These are phyloP conservation scores for Labeo calbasu DNA, from an alignment of 2,797 vertebrate genomes.

Conservation along the genomic window DNA sequence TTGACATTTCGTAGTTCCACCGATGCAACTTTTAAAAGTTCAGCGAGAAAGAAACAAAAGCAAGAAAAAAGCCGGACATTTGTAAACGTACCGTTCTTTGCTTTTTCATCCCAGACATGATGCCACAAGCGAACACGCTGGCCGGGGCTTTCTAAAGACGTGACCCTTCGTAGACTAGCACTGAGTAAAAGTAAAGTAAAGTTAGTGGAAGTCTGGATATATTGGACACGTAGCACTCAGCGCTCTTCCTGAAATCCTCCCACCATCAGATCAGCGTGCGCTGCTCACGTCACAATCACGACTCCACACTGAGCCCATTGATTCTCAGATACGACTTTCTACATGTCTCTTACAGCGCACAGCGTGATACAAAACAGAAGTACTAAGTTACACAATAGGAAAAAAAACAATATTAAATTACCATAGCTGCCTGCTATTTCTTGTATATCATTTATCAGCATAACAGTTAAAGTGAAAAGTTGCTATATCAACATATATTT, in stretches of 20 bases:
- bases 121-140: neutral
- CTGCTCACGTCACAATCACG: constrained; percentile 39
- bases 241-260: constrained; percentile 53
- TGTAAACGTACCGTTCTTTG: constrained; percentile 58
- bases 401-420: neutral
- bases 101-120: constrained; percentile 60
- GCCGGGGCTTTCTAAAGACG: neutral
- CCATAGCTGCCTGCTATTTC: neutral
- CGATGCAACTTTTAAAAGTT: neutral
- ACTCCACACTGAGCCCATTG: neutral
- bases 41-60: neutral
- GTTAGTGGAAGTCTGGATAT: constrained; percentile 75
- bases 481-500: neutral
- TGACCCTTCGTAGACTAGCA: neutral
- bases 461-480: neutral
- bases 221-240: constrained; percentile 84
- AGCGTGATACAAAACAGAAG: neutral
- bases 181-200: constrained; percentile 63
- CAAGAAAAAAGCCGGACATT: neutral
- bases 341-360: neutral
- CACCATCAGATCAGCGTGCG: neutral
- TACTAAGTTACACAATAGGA: neutral
- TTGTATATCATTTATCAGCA: neutral
- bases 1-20: neutral
- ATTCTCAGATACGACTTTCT: neutral